Evolutionary conservation across 2,113 vertebrate species (phyloP).

Genomic region (Dicentrarchus labrax): DNA sequence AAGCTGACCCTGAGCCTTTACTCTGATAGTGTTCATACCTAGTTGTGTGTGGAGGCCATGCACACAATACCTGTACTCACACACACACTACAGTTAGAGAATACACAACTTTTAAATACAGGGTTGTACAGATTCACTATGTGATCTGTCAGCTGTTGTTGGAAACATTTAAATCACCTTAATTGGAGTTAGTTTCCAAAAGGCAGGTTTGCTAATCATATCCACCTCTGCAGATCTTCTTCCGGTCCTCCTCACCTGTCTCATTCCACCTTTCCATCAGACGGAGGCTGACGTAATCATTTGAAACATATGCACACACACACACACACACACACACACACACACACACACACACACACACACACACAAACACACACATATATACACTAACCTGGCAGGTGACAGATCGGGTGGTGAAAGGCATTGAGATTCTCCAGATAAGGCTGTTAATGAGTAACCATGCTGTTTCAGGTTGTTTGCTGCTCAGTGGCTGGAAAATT

Average conservation of each 20-base stretch:
- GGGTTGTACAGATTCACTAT: background rate
- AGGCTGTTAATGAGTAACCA: conserved; percentile 81
- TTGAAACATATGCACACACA: background rate
- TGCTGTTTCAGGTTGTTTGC: conserved; percentile 77
- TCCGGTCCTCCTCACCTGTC: background rate
- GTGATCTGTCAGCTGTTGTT: background rate
- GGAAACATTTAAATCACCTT: background rate
- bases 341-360: conserved; percentile 12
- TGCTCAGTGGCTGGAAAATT: conserved; percentile 82
- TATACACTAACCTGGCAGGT: conserved; percentile 36
- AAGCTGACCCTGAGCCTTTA: conserved; percentile 30
- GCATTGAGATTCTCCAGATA: conserved; percentile 73
- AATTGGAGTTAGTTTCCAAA: background rate
- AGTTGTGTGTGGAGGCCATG: background rate
- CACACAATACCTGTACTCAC: background rate
- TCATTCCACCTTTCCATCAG: conserved; percentile 4
- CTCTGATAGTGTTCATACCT: conserved; percentile 16
- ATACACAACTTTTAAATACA: background rate
- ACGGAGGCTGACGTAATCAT: conserved; percentile 34
- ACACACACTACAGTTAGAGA: background rate
- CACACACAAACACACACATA: background rate
- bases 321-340: conserved; percentile 13
- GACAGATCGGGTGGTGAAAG: conserved; percentile 59
- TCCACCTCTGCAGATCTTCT: background rate
- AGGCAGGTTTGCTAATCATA: background rate